phyloP scores from a whole-genome alignment of 92 coral and sea anemone species.

The Palythoa grandis region DNA sequence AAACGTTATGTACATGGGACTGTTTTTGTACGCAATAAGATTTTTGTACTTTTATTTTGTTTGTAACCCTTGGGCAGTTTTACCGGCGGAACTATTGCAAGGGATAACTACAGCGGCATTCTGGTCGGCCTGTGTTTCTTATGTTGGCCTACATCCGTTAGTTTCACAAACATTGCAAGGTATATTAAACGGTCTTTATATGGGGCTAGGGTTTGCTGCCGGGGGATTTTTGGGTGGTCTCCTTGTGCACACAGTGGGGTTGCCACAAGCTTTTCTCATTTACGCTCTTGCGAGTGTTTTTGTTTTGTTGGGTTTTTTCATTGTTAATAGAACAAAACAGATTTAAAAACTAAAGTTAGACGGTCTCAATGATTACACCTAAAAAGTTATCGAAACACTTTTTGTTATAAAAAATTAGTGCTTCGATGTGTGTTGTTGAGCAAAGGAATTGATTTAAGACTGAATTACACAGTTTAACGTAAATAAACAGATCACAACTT shows the following conservation, averaged over 20 bases:
- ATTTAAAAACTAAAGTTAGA: no score
- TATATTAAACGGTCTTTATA: conserved; percentile 87
- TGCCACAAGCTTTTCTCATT: conserved; percentile 81
- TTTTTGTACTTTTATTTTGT: conserved; percentile 78
- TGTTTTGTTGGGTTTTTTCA: conserved; percentile 57
- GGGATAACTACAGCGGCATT: conserved; percentile 98
- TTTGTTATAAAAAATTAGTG: no score
- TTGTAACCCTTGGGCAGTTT: conserved; percentile 90
- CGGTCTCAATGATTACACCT: no score
- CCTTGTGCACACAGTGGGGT: conserved; percentile 77
- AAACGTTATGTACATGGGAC: conserved; percentile 81
- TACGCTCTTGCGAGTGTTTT: conserved; percentile 70
- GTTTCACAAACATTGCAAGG: conserved; percentile 91
- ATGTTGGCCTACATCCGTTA: conserved; percentile 88
- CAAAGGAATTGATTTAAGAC: no score
- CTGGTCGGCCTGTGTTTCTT: conserved; percentile 98
- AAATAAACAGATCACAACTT: no score
- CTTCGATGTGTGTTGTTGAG: no score
- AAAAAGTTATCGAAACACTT: no score
- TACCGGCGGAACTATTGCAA: conserved; percentile 92
- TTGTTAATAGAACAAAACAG: conserved; percentile 47
- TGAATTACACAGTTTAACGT: no score
- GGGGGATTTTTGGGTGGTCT: conserved; percentile 95
- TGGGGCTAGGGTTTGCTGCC: conserved; percentile 96
- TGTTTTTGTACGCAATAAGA: conserved; percentile 80